Evolutionary conservation across 2,797 vertebrate genomes (phyloP).

Genomic region (Chaetodon trifasciatus): DNA sequence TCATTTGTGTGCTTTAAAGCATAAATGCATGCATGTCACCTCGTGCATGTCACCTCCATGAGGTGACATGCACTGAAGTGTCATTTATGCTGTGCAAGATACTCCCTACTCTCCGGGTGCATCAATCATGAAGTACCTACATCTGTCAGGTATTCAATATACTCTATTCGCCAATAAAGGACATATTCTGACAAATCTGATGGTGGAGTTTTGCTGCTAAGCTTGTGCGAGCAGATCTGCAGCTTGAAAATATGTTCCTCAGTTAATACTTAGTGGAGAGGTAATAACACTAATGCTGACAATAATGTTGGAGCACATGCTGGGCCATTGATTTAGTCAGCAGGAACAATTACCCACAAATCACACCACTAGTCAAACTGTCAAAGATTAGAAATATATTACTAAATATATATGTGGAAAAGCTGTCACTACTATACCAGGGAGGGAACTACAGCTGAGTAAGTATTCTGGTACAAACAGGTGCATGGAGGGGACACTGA

Average conservation of each 20-base stretch:
- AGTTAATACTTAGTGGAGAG: neutral
- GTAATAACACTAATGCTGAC: neutral
- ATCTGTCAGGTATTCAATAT: neutral
- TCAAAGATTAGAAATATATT: neutral
- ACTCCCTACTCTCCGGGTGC: neutral
- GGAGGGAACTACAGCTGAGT: conserved; percentile 1
- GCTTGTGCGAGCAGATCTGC: neutral
- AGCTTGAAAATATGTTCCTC: conserved; percentile 3
- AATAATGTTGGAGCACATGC: neutral
- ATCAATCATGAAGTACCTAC: neutral
- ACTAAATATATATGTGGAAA: neutral
- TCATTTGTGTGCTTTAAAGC: no score
- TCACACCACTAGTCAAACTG: neutral
- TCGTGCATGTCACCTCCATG: no score
- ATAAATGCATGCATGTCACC: no score
- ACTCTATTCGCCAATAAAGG: neutral
- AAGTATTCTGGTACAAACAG: conserved; percentile 6
- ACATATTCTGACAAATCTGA: neutral
- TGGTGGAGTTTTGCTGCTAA: neutral
- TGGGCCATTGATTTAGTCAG: neutral
- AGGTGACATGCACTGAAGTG: no score
- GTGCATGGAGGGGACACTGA: conserved; percentile 22
- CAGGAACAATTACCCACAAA: neutral
- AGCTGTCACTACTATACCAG: neutral
- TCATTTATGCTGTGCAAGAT: neutral